phyloP scores from a whole-genome alignment of 30 jellyfish, hydroid and myxozoan genomes.

The Turritopsis rubra region DNA sequence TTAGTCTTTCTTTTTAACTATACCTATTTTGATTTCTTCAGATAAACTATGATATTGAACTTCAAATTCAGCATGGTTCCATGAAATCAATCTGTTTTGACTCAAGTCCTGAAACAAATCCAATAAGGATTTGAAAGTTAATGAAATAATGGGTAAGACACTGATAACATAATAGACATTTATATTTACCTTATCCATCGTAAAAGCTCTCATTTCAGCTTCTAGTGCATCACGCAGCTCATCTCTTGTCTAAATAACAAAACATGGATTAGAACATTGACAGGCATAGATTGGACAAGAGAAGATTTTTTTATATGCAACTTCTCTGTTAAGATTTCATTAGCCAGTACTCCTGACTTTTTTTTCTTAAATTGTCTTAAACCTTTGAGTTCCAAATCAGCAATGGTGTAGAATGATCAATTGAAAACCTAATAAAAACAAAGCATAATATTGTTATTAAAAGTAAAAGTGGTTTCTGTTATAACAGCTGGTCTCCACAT shows the following conservation, averaged over 20 bases:
- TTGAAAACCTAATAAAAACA: constrained; percentile 36
- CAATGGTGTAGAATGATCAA: constrained; percentile 81
- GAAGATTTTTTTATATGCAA: background rate
- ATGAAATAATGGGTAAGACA: background rate
- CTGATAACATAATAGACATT: background rate
- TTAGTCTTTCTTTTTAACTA: too few relatives aligned
- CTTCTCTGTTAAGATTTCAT: background rate
- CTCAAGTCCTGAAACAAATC: constrained; percentile 70
- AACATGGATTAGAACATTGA: too few relatives aligned
- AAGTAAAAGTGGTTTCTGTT: too few relatives aligned
- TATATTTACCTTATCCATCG: constrained; percentile 67
- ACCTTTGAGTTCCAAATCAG: constrained; percentile 91
- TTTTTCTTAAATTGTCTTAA: too few relatives aligned
- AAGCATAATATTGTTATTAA: background rate
- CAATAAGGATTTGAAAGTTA: background rate
- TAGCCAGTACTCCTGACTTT: background rate
- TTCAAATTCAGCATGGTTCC: constrained; percentile 98
- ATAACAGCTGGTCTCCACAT: too few relatives aligned
- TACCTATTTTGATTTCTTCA: constrained; percentile 87
- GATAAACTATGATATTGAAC: constrained; percentile 78
- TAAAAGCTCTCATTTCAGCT: constrained; percentile 85
- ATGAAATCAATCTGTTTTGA: constrained; percentile 73
- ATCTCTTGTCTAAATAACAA: constrained; percentile 72
- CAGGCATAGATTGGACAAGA: too few relatives aligned
- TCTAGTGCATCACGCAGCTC: constrained; percentile 88